Base-by-base conservation (phyloP, 2,797 vertebrate species). In the Mormyrus proboscirostris region DNA sequence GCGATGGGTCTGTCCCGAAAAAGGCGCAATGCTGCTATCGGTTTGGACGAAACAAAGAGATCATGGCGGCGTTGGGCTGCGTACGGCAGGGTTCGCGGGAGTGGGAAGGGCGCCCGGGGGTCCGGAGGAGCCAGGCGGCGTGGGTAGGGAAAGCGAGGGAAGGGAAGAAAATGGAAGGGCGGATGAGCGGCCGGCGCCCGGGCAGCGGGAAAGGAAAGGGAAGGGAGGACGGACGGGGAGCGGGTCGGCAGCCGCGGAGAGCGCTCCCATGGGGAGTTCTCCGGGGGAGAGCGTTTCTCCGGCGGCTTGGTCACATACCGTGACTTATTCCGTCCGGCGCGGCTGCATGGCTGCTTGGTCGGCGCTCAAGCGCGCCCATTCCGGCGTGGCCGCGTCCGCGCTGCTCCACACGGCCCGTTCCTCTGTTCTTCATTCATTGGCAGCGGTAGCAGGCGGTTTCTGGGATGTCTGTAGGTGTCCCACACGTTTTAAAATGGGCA, bases 31-130 rank as follows among this genome's bases (percentile, higher is more conserved):
- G 92, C 91, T 91, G 91, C 91, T 94, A 94, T 94, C 92, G 92
- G 94, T 93, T 94, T 94, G 94, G 94, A 94, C 94, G 94, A 95
- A 95, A 97, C 96, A 97, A 97, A 96, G 96, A 96, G 95, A 97
- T 96, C 95, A 97, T 97, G 96, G 96, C 96, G 96, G 96, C 96
- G 94, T 94, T 94, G 94, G 94, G 94, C 89, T 88, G 96, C 97
- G 98, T 97, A 97, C 97, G 97, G 97, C 97, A 97, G 95, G 95
- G 95, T 95, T 95, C 95, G 96, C 96, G 96, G 95, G 95, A 97
- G 96, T 96, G 92, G 92, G 91, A 85, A 92, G 73, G 90, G 93
- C 92, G 91, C 92, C 91, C 92, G 93, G 90, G 88, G 65, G 55
- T 29, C 33, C 49, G 69, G 51, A 82, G 89, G 33, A 51, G 65